Evolutionary conservation across 2,888 invertebrate species (phyloP).

Genomic region (Scotopteryx bipunctaria): DNA sequence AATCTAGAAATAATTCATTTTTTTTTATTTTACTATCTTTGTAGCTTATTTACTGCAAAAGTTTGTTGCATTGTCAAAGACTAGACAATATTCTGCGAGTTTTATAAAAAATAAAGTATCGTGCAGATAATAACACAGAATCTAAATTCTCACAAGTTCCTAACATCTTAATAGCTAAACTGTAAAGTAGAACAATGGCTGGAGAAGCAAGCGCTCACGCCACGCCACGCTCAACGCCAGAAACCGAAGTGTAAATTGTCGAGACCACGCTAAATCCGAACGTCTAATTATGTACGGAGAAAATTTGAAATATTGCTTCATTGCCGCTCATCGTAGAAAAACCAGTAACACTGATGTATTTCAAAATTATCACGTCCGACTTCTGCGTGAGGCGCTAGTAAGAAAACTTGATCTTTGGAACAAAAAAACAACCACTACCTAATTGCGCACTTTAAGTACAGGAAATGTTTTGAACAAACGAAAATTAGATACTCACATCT

Average conservation of each 20-base stretch:
- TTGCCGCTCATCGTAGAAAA: slow-evolving; percentile 48
- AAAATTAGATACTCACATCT: slow-evolving; percentile 40
- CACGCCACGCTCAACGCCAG: slow-evolving; percentile 38
- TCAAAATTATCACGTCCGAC: slow-evolving; percentile 57
- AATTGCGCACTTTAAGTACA: slow-evolving; percentile 56
- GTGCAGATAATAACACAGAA: slow-evolving; percentile 34
- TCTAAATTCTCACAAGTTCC: slow-evolving; percentile 37
- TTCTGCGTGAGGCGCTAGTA: slow-evolving; percentile 49
- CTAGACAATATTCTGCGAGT: too few relatives aligned
- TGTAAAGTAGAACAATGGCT: slow-evolving; percentile 57
- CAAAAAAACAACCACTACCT: slow-evolving; percentile 51
- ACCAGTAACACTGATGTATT: slow-evolving; percentile 52
- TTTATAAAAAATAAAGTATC: slow-evolving; percentile 15
- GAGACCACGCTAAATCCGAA: slow-evolving; percentile 51
- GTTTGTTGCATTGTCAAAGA: too few relatives aligned
- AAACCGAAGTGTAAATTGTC: slow-evolving; percentile 56
- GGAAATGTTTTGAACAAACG: slow-evolving; percentile 54
- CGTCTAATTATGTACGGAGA: slow-evolving; percentile 51
- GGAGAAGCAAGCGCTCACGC: slow-evolving; percentile 44
- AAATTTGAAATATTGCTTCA: slow-evolving; percentile 52
- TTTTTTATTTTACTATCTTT: too few relatives aligned
- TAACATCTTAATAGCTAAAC: slow-evolving; percentile 40
- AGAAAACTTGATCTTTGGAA: slow-evolving; percentile 53
- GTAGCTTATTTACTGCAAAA: slow-evolving; percentile 7
- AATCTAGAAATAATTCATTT: too few relatives aligned